Evolutionary conservation across 2,888 invertebrate genomes (phyloP).

Genomic region (Drosophila sordidapex): DNA sequence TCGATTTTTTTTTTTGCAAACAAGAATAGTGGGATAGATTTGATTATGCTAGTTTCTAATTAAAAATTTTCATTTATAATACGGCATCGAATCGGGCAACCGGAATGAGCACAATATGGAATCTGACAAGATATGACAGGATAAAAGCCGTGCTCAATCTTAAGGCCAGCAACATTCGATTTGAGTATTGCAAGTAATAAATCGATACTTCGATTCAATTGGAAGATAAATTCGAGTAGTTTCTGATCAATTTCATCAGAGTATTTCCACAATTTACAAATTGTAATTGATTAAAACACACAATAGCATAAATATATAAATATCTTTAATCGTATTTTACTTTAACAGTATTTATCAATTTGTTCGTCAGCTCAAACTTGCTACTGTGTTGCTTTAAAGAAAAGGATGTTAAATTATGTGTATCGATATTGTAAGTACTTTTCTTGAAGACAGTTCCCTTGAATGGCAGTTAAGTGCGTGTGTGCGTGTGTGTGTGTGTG

Average conservation of each 20-base stretch:
- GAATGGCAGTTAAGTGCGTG: constrained; percentile 9
- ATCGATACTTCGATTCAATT: neutral
- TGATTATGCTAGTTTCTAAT: neutral
- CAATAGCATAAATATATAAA: constrained; percentile 4
- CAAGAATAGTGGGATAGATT: neutral
- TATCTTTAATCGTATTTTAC: constrained; percentile 8
- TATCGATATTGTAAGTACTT: constrained; percentile 4
- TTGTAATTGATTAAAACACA: neutral
- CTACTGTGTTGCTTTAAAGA: neutral
- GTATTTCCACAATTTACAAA: neutral
- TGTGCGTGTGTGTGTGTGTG: neutral
- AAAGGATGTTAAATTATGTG: neutral
- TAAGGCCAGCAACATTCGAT: neutral
- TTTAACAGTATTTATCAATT: constrained; percentile 4
- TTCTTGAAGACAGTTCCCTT: neutral
- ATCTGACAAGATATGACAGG: neutral
- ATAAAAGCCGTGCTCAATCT: neutral
- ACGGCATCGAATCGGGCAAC: neutral
- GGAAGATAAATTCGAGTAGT: neutral
- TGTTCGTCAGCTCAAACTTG: neutral
- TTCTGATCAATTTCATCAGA: neutral
- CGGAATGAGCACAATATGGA: neutral
- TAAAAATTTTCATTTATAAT: neutral
- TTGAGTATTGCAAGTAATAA: neutral
- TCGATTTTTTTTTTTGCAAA: neutral